Percentiles rank a stretch among this genome's conserved stretches.
Conservation (phyloP, 2,888 invertebrate species). For the Hypomecis atomaria region DNA sequence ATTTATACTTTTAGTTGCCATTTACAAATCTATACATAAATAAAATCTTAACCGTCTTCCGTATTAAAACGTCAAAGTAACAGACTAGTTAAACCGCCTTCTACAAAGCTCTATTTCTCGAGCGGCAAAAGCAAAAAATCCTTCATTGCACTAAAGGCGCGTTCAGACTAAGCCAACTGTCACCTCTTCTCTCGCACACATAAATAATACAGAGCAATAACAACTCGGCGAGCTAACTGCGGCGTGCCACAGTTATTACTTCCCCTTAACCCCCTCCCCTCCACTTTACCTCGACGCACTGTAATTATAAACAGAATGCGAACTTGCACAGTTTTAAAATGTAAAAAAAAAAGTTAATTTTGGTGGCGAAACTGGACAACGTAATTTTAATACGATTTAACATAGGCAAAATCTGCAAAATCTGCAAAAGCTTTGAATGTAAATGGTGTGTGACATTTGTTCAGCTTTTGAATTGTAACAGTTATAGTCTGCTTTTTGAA, state of each 20-base stretch:
- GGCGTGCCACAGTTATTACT: constrained; percentile 77
- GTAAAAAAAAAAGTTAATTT: background rate
- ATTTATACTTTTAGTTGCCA: no score
- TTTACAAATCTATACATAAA: no score
- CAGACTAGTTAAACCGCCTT: constrained; percentile 20
- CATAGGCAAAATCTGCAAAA: no score
- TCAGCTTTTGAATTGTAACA: no score
- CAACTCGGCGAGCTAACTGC: constrained; percentile 73
- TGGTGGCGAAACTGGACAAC: background rate
- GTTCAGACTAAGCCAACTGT: constrained; percentile 60
- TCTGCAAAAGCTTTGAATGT: no score
- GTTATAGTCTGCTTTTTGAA: no score
- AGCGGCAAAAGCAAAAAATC: constrained; percentile 37
- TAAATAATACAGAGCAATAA: constrained; percentile 81
- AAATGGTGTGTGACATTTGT: no score
- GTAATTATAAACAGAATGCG: constrained; percentile 17
- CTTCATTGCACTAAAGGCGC: constrained; percentile 40
- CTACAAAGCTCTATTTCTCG: constrained; percentile 39
- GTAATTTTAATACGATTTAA: no score
- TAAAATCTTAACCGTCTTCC: background rate
- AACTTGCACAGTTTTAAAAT: constrained; percentile 18
- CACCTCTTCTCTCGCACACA: constrained; percentile 65
- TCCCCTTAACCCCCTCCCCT: constrained; percentile 51
- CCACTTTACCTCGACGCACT: constrained; percentile 35
- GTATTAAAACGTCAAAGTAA: background rate